Evolutionary conservation across 2,888 invertebrate species (phyloP), one percentile per base, ranked within the genome.

Genomic region (Pheosia tremula): DNA sequence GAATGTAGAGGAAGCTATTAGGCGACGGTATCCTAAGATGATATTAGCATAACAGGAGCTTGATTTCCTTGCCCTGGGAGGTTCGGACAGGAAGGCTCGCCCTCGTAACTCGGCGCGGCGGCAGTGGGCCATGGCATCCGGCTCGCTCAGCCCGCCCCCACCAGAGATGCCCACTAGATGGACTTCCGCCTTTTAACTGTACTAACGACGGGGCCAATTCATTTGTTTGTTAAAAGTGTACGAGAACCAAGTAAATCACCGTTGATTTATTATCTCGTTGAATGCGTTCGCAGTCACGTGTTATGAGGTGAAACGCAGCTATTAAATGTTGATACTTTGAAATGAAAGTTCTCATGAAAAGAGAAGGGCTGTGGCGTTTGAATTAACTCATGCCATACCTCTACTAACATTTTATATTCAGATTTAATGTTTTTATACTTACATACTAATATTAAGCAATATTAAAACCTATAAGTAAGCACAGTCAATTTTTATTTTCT

Each of bases 161-260:
- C 63, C 75, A 75, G 72, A 74, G 76, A 75, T 74, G 78, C 72
- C 78, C 69, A 81, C 85, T 88, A 88, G 88, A 93, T 91, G 89
- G 88, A 88, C 89, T 91, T 93, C 93, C 93, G 92, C 84, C 84
- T 86, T 85, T 88, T 89, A 87, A 90, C 84, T 86, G 81, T 80
- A 82, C 74, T 78, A 72, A 76, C 74, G 64, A 73, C 63, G 70
- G 63, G 78, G 68, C 52, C 60, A 56, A 68, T 63, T 63, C 72
- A 72, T 75, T 74, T 64, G 68, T 67, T 73, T 69, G 67, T 69
- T 71, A 61, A 68, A 67, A 67, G 75, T 71, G 68, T 66, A 71
- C 57, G 61, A 64, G 55, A 66, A 60, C 49, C 13, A 49, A 61
- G 45, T 75, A 76, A 70, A 75, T 76, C 67, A 72, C 70, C 57